A percentile compares a stretch with the other conserved stretches of the same genome.
Conservation (phyloP, 2,113 vertebrate genomes). For the Gadus macrocephalus region DNA sequence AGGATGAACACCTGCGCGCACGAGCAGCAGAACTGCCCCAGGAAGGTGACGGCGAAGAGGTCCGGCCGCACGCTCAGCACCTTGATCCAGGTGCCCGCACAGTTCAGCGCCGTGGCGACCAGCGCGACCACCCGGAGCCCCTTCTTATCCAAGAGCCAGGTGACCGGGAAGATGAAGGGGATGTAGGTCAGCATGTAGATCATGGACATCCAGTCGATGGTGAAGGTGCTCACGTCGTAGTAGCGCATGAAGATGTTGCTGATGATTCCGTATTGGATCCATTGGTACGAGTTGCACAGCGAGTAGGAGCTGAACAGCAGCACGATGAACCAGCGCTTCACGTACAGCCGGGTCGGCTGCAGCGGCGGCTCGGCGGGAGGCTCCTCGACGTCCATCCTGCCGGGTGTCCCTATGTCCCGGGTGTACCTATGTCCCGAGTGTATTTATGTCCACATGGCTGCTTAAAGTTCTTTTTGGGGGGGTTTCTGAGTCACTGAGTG, state of each 20-base stretch:
- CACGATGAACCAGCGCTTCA: constrained; percentile 83
- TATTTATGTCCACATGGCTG: background rate
- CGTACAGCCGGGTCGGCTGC: constrained; percentile 68
- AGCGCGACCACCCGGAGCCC: constrained; percentile 87
- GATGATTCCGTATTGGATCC: constrained; percentile 94
- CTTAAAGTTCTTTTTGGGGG: background rate
- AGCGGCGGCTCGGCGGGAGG: background rate
- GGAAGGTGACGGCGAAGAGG: constrained; percentile 82
- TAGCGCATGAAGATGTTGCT: constrained; percentile 83
- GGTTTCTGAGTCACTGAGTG: background rate
- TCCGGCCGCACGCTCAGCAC: constrained; percentile 79
- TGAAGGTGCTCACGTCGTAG: constrained; percentile 80
- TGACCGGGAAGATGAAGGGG: constrained; percentile 89
- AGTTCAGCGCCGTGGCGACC: constrained; percentile 82
- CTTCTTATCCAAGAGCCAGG: constrained; percentile 89
- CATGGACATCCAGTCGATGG: constrained; percentile 97
- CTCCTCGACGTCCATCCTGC: constrained; percentile 9
- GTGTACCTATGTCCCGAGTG: background rate
- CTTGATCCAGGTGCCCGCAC: constrained; percentile 91
- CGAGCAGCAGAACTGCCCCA: constrained; percentile 85
- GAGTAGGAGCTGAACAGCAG: constrained; percentile 90
- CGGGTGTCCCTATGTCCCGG: background rate
- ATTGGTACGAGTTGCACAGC: constrained; percentile 91
- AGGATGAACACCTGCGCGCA: constrained; percentile 94
- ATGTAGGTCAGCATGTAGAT: constrained; percentile 94